Evolutionary conservation across 2,797 vertebrate species (phyloP), one percentile per base, ranked within the genome.

Genomic region (Sparus aurata): DNA sequence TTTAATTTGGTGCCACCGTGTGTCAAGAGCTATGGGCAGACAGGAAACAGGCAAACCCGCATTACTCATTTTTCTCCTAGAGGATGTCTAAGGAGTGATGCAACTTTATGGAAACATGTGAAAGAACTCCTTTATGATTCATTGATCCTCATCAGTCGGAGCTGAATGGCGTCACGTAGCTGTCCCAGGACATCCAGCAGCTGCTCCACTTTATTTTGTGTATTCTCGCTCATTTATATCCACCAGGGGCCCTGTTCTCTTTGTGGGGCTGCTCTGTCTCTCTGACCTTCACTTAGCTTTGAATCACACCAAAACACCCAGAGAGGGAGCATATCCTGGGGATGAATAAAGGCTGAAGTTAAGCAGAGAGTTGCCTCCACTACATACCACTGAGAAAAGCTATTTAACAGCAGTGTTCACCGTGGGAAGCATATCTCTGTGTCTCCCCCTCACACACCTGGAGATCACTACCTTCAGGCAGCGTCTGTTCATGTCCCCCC

Each of bases 401-500:
- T 15, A 41, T 73, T 41, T 49, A 50, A 63, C 66, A 30, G n/a
- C 18, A 71, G 27, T 49, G 46, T 69, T 41, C 61, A 71, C 34
- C 11, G 18, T 82, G 62, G 66, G 77, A 85, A 68, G 69, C 60
- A 41, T 46, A 52, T 53, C 65, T 63, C 53, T 46, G 6, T 13
- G 47, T 65, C 49, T 69, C 53, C 13, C 46, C 13, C 47, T 59
- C 0, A 3, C 76, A 88, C 88, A 90, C 88, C 90, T 88, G 86
- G 80, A 87, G 70, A 20, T 5, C 22, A 10, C 13, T 75, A 30
- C 70, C 87, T 78, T 0, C 22, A 86, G 89, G 86, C 76, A 43
- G 25, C 57, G 41, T 17, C 53, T 57, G 45, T 34, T 79, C 61
- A 17, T 61, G 10, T 71, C 63, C 25, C 18, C 70, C 74, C 47